These are phyloP conservation scores for Sarcoramphus papa DNA, from an alignment of 2,797 vertebrate species.

Conservation along the genomic window DNA sequence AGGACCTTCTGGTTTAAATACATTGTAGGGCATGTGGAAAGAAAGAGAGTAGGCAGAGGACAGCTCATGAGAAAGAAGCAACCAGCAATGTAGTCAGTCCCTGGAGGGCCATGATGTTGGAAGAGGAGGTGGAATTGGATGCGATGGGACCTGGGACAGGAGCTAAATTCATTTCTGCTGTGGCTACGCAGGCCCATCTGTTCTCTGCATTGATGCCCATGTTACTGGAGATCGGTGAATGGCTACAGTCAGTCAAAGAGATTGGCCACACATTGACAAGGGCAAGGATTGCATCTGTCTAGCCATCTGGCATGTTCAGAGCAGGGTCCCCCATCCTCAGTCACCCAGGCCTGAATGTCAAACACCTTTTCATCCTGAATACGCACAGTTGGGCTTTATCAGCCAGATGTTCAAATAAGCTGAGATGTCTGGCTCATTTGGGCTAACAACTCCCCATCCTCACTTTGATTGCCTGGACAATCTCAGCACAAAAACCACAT, in stretches of 20 bases:
- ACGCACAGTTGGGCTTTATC: background rate
- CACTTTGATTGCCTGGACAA: slow-evolving; percentile 21
- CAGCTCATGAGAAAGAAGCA: background rate
- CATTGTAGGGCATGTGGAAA: background rate
- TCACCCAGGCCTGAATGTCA: slow-evolving; percentile 67
- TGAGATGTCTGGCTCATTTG: slow-evolving; percentile 44
- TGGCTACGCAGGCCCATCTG: slow-evolving; percentile 12
- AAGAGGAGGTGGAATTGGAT: slow-evolving; percentile 13
- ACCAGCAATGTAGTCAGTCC: background rate
- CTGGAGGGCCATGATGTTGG: background rate
- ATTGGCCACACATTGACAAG: slow-evolving; percentile 61
- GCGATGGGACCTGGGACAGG: background rate
- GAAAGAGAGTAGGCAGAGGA: background rate
- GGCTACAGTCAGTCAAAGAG: slow-evolving; percentile 64
- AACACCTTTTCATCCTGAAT: slow-evolving; percentile 48
- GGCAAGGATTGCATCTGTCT: slow-evolving; percentile 55
- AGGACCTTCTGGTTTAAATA: background rate
- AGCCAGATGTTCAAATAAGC: slow-evolving; percentile 64
- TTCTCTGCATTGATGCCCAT: slow-evolving; percentile 16
- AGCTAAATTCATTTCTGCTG: slow-evolving; percentile 42
- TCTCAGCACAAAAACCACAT: slow-evolving; percentile 35
- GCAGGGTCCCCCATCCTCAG: slow-evolving; percentile 39
- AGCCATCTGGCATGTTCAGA: slow-evolving; percentile 41
- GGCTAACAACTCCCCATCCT: slow-evolving; percentile 54
- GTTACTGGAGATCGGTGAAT: background rate